Evolutionary conservation across 2,888 invertebrate species (phyloP), one percentile per base, ranked within the genome.

Genomic region (Stenodema calcarata): DNA sequence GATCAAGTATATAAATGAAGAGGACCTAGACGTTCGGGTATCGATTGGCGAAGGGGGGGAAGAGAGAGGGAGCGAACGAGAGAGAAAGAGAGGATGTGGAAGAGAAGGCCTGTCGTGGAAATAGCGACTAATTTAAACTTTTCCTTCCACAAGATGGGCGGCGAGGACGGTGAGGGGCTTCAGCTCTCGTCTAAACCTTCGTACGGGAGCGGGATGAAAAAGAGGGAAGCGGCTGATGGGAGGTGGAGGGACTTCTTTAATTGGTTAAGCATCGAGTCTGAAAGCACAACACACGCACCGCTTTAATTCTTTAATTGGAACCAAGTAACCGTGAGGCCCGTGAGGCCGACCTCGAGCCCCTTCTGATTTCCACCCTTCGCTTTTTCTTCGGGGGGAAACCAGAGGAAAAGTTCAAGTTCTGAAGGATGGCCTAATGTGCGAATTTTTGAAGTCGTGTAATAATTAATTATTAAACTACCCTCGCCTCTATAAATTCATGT

Each of bases 221-320:
- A 54, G 62, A 23, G 54, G 47, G 84, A 70, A 28, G 14, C 23
- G 70, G 62, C 41, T 11, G n/a, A 14, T 62, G 75, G 47, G 18
- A n/a, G 47, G 41, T 78, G 54, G 78, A 23, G 50, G 69, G 81
- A 79, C 81, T 78, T 80, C 86, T 86, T 86, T 86, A 86, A 86
- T 86, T 86, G 86, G 86, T 81, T 86, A 86, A 86, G 86, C 86
- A 86, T 86, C 73, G 80, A 86, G 86, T 62, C 50, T 81, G 80
- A 81, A 86, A 86, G 81, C 81, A 86, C 86, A 86, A 86, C 86
- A 81, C 86, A 86, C 86, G 86, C 86, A 86, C 81, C 80, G 80
- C 86, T 88, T 87, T 88, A 88, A 88, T 88, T 88, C 88, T 88
- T 88, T 88, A 88, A 88, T 88, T 88, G 88, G 88, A 80, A 87